phyloP scores from a whole-genome alignment of 2,888 invertebrate genomes.

The Galeopsomyia nigrocyanea region DNA sequence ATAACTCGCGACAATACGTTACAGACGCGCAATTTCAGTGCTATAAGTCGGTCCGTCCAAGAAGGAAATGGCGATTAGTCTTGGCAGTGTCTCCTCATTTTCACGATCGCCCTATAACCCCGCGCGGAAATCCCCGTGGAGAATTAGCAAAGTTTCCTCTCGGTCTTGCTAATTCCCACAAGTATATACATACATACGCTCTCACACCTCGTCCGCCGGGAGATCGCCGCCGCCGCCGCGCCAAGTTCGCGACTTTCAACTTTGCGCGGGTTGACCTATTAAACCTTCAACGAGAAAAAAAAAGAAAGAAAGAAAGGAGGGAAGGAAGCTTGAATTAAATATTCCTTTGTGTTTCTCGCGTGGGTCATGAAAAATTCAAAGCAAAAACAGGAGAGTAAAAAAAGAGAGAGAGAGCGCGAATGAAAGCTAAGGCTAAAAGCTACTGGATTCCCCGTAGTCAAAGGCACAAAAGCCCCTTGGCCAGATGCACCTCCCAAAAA shows the following conservation, averaged over 20 bases:
- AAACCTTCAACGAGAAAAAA: slow-evolving; percentile 8
- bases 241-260: too few species aligned
- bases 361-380: slow-evolving; percentile 43
- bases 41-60: slow-evolving; percentile 12
- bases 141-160: slow-evolving; percentile 47
- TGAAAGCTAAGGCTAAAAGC: slow-evolving; percentile 37
- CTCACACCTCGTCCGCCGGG: not conserved
- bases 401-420: slow-evolving; percentile 16
- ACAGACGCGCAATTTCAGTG: too few species aligned
- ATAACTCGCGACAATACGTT: too few species aligned
- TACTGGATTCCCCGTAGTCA: slow-evolving; percentile 27
- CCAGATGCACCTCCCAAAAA: slow-evolving; percentile 21
- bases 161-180: slow-evolving; percentile 23
- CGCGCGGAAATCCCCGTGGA: slow-evolving; percentile 34
- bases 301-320: too few species aligned
- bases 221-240: too few species aligned
- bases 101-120: slow-evolving; percentile 26
- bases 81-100: slow-evolving; percentile 34
- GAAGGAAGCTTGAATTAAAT: slow-evolving; percentile 24
- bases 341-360: slow-evolving; percentile 20
- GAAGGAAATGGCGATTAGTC: slow-evolving; percentile 44
- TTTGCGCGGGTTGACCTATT: not conserved
- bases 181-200: not conserved
- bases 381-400: slow-evolving; percentile 38
- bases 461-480: slow-evolving; percentile 22